Conservation (phyloP, 2,113 vertebrate species). For the Leptodactylus fuscus region DNA sequence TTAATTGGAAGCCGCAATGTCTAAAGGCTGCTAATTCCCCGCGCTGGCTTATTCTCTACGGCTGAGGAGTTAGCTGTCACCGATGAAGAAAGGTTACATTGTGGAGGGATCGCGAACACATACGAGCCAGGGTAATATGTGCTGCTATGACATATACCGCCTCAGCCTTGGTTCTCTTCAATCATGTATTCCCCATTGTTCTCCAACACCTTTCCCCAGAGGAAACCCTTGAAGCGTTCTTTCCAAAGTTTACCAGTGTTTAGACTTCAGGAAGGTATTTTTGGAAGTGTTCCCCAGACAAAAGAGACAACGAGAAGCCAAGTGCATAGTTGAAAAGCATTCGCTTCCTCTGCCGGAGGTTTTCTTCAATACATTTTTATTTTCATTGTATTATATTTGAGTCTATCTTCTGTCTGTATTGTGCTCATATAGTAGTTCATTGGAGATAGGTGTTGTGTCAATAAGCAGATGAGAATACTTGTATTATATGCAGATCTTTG, state of each 20-base stretch:
- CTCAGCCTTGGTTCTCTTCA: slow-evolving; percentile 29
- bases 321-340: slow-evolving; percentile 11
- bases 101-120: background rate
- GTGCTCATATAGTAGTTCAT: background rate
- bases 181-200: slow-evolving; percentile 23
- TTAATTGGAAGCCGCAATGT: background rate
- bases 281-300: slow-evolving; percentile 47
- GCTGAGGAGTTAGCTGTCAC: slow-evolving; percentile 6
- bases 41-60: background rate
- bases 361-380: background rate
- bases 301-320: slow-evolving; percentile 27
- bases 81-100: background rate
- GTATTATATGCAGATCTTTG: background rate
- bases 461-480: background rate
- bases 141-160: background rate
- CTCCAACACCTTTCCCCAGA: slow-evolving; percentile 36
- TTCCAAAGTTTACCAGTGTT: slow-evolving; percentile 45
- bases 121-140: slow-evolving; percentile 23
- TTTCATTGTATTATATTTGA: background rate
- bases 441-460: background rate
- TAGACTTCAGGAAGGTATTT: slow-evolving; percentile 50
- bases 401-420: background rate
- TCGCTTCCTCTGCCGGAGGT: background rate
- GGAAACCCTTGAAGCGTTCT: slow-evolving; percentile 14
- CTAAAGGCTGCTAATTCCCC: background rate